These are phyloP conservation scores for Andrena bucephala DNA, from an alignment of 2,888 invertebrate genomes.

Conservation along the genomic window DNA sequence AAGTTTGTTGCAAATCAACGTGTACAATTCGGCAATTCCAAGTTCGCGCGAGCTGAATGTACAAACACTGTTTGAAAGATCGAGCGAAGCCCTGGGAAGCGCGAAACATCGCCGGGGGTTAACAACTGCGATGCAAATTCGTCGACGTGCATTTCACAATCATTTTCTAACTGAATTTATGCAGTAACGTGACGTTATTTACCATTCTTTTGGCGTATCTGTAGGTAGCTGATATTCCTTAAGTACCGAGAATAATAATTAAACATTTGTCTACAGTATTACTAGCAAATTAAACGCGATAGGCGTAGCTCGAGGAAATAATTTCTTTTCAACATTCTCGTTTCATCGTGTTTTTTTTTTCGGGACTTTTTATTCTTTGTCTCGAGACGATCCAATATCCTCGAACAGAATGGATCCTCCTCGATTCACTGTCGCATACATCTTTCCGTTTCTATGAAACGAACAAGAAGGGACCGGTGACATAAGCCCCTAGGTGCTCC, in stretches of 20 bases:
- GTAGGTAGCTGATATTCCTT: no score
- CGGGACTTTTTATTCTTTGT: no score
- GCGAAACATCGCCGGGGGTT: background rate
- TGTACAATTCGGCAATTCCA: background rate
- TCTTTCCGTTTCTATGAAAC: background rate
- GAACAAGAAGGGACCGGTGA: background rate
- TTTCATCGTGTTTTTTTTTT: no score
- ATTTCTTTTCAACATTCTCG: no score
- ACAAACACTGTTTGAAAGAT: background rate
- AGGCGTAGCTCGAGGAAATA: no score
- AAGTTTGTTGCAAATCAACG: slow-evolving; percentile 8
- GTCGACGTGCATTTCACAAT: background rate
- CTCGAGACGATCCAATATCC: background rate
- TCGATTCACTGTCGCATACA: background rate
- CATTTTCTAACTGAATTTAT: background rate
- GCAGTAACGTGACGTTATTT: background rate
- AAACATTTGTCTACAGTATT: no score
- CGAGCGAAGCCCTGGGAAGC: no score
- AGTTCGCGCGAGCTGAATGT: background rate
- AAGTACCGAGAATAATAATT: no score
- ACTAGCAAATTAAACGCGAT: no score
- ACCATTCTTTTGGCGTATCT: background rate
- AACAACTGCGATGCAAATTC: background rate
- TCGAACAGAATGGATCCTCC: background rate
- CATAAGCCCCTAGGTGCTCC: background rate